Evolutionary conservation across 2,888 invertebrate genomes (phyloP), one percentile per base, ranked within the genome.

Genomic region (Polydrusus cervinus): DNA sequence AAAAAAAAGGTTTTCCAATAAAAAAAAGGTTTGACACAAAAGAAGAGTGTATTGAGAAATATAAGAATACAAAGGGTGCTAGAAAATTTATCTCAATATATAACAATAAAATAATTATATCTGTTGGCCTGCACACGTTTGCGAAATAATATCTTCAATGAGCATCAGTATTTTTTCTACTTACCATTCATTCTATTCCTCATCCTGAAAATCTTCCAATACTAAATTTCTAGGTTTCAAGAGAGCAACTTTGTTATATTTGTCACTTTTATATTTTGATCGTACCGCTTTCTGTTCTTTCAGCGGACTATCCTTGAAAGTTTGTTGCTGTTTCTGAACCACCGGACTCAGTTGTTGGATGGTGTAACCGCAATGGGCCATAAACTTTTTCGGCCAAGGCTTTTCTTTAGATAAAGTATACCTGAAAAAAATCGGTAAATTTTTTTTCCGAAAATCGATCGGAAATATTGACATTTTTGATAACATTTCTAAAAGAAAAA

Each of bases 271-370:
- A 85, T 91, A 91, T 82, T 91, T 91, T 64, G 89, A 89, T 57
- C 87, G 86, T 7, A 91, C 88, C 3, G 91, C 89, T 81, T 90
- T 89, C 78, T 90, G 90, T 18, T 88, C 85, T 75, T 88, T 87
- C 11, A 82, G 83, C 8, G 88, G 86, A 9, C 90, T 89, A 73
- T 87, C 87, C 71, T 82, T 82, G 80, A 89, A 89, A 0, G 89
- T 87, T 74, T 84, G 83, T 77, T 89, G 87, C 66, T 91, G 87
- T 71, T 87, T 85, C 45, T 86, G 83, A 14, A 91, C 84, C 76
- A 90, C 88, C 10, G 89, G 87, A 57, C 86, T 86, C 57, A 92
- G 85, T 76, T 90, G 88, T 34, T 86, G 84, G 11, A 89, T 80
- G 45, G 82, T 84, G 82, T 90, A 91, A 1, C 88, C 89, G 60